Conservation (phyloP, 2,888 invertebrate genomes). For the Leptarthrus brevirostris region DNA sequence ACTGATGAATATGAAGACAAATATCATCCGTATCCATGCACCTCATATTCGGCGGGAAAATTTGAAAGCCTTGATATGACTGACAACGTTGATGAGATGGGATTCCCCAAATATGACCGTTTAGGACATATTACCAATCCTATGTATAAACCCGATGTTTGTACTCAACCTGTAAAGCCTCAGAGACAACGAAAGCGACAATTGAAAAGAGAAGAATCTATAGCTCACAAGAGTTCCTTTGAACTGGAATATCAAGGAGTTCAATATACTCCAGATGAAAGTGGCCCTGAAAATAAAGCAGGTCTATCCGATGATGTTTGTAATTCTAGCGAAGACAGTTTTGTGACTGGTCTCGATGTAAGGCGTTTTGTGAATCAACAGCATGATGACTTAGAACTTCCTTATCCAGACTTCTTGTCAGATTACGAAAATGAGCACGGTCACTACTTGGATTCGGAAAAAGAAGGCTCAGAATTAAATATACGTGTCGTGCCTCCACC, state of each 20-base stretch:
- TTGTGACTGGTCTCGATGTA: constrained; percentile 58
- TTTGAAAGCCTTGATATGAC: constrained; percentile 74
- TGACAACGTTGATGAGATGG: constrained; percentile 76
- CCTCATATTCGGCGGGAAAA: constrained; percentile 60
- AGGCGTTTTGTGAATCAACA: constrained; percentile 33
- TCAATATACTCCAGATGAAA: constrained; percentile 59
- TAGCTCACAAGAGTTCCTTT: constrained; percentile 54
- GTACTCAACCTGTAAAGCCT: constrained; percentile 67
- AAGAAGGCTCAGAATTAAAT: constrained; percentile 80
- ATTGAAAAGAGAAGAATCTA: constrained; percentile 64
- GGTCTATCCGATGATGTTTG: constrained; percentile 65
- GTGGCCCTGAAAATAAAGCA: constrained; percentile 63
- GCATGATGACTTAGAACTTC: constrained; percentile 68
- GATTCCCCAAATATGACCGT: constrained; percentile 74
- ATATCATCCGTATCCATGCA: constrained; percentile 66
- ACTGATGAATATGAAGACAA: constrained; percentile 72
- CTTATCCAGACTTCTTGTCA: constrained; percentile 66
- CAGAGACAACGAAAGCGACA: constrained; percentile 66
- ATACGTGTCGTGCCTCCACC: constrained; percentile 83
- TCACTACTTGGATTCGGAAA: constrained; percentile 70
- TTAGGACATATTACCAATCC: constrained; percentile 69
- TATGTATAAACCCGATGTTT: constrained; percentile 60
- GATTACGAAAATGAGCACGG: constrained; percentile 71
- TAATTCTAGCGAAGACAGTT: constrained; percentile 66
- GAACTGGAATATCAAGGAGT: constrained; percentile 54